These are phyloP conservation scores for Crematogaster levior DNA, from an alignment of 2,888 invertebrate genomes.

Conservation along the genomic window DNA sequence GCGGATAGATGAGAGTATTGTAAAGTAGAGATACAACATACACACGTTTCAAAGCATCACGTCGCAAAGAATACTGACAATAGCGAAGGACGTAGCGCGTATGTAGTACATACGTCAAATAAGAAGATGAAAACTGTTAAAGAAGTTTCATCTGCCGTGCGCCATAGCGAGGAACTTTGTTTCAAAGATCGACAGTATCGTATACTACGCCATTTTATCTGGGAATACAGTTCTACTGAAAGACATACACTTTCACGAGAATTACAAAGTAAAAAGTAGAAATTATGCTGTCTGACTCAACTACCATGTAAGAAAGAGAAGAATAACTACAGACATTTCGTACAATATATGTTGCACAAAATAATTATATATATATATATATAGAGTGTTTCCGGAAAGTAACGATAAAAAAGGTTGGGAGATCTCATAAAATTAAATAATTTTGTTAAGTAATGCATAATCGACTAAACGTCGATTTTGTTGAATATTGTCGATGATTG, in stretches of 20 bases:
- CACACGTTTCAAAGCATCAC: background rate
- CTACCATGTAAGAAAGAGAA: background rate
- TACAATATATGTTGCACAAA: background rate
- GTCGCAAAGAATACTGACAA: constrained; percentile 18
- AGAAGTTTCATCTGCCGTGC: constrained; percentile 22
- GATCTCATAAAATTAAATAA: background rate
- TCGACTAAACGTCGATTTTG: background rate
- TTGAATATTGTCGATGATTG: background rate
- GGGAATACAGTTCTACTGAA: constrained; percentile 6
- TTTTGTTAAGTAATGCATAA: background rate
- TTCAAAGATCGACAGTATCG: constrained; percentile 5
- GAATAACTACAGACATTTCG: background rate
- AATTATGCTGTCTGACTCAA: constrained; percentile 16
- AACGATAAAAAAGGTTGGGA: background rate
- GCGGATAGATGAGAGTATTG: background rate
- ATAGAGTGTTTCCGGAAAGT: background rate
- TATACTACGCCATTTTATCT: constrained; percentile 2
- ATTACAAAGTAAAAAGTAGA: constrained; percentile 17
- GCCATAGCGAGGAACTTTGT: background rate
- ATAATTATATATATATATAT: background rate
- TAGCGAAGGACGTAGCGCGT: background rate
- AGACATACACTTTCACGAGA: constrained; percentile 4
- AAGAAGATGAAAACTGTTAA: constrained; percentile 29
- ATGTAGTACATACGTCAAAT: constrained; percentile 14
- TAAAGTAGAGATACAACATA: background rate